Evolutionary conservation across 2,888 invertebrate species (phyloP), one percentile per base, ranked within the genome.

Genomic region (Emesis russula): DNA sequence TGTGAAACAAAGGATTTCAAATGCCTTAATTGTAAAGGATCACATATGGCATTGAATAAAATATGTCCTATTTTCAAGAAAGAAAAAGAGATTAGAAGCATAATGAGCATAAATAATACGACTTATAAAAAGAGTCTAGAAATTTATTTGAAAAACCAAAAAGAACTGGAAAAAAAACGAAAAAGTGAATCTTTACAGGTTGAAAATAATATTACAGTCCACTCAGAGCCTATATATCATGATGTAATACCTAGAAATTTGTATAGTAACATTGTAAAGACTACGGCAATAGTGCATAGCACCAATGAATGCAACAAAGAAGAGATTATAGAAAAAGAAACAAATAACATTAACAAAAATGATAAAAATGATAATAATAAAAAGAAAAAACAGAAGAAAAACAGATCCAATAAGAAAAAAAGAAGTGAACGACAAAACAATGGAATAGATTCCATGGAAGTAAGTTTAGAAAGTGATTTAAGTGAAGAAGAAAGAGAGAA

Each of bases 1-100:
- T 85, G 85, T 76, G 70, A 79, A 11, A 58, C 66, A 7, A 77
- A 58, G 36, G 68, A 66, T 1, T 87, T 79, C 53, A 77, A 58
- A 75, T 89, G 89, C 66, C 3, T 81, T 5, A 92, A 91, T 38
- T 91, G 91, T 36, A 86, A 86, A 71, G 91, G 92, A 0, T n/a
- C 68, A 7, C 89, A 88, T 18, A 81, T 91, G 58, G 85, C 82
- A 5, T 15, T 87, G 6, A 70, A 89, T 73, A 89, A 74, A 80
- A 66, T 44, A 3, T 89, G 84, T 41, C 81, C 83, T 1, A 33
- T 83, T 15, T 84, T 81, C 44, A 48, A 31, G 1, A 85, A 85
- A 85, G 63, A 66, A 31, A 66, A 66, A 25, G 25, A 66, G 7
- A 66, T 63, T 7, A 63, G n/a, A 63, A 63, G 18, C 7, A 63